Conservation (phyloP, 2,888 invertebrate species). For the Iselma pallidipennis region DNA sequence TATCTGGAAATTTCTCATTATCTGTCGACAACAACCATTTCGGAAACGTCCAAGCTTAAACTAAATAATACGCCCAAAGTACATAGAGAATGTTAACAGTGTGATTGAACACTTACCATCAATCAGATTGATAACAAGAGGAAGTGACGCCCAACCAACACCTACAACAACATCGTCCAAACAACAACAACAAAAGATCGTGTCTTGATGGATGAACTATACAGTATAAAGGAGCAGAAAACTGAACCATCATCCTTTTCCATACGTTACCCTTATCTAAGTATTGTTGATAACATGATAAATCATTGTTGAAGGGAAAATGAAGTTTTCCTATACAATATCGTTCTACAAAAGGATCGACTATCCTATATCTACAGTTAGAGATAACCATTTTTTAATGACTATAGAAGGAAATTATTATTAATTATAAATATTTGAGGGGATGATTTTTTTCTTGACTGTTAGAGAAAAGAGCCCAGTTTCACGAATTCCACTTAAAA, state of each 20-base stretch:
- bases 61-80: neutral
- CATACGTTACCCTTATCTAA: neutral
- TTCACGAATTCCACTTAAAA: conserved; percentile 11
- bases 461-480: neutral
- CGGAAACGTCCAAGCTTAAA: neutral
- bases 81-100: conserved; percentile 4
- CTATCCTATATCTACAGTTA: no score
- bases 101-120: conserved; percentile 31
- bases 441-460: no score
- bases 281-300: conserved; percentile 27
- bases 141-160: conserved; percentile 44
- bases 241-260: conserved; percentile 4
- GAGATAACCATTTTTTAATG: no score
- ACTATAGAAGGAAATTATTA: no score
- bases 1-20: conserved; percentile 1
- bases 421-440: no score
- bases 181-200: conserved; percentile 16
- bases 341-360: neutral
- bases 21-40: neutral
- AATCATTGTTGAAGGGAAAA: conserved; percentile 16
- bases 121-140: conserved; percentile 46
- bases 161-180: conserved; percentile 32
- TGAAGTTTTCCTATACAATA: conserved; percentile 8
- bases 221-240: conserved; percentile 10
- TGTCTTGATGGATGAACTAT: conserved; percentile 25